phyloP scores from a whole-genome alignment of 2,797 vertebrate species.

The Alectoris magna region DNA sequence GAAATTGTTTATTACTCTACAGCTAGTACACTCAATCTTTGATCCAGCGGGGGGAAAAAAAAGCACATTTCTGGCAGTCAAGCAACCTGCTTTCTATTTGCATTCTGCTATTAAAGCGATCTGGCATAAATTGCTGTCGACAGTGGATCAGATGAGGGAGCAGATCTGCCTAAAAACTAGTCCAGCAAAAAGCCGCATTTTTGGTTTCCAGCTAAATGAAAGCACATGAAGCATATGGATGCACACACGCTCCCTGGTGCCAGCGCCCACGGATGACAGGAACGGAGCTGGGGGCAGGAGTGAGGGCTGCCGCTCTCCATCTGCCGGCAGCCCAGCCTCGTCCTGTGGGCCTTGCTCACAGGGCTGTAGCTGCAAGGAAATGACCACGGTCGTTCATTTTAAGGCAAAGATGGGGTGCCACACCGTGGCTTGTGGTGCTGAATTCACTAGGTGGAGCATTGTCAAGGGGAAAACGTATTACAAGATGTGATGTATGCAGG shows the following conservation, averaged over 20 bases:
- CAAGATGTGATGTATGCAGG: background rate
- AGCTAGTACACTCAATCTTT: background rate
- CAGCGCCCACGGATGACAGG: background rate
- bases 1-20: background rate
- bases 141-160: background rate
- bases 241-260: background rate
- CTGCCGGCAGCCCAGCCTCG: background rate
- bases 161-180: constrained; percentile 11
- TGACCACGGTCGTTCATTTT: background rate
- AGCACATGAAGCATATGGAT: fast-evolving
- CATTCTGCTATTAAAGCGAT: background rate
- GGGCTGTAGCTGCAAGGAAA: background rate
- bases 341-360: background rate
- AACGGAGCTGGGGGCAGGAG: background rate
- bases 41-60: background rate
- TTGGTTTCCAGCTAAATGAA: background rate
- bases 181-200: background rate
- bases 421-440: background rate
- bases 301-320: background rate
- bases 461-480: background rate
- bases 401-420: background rate
- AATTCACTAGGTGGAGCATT: background rate
- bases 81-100: constrained; percentile 13
- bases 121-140: background rate
- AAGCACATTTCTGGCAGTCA: background rate